Percentiles rank a stretch among this genome's conserved stretches.
phyloP scores from a whole-genome alignment of 2,888 invertebrate species.

The Ormia ochracea region DNA sequence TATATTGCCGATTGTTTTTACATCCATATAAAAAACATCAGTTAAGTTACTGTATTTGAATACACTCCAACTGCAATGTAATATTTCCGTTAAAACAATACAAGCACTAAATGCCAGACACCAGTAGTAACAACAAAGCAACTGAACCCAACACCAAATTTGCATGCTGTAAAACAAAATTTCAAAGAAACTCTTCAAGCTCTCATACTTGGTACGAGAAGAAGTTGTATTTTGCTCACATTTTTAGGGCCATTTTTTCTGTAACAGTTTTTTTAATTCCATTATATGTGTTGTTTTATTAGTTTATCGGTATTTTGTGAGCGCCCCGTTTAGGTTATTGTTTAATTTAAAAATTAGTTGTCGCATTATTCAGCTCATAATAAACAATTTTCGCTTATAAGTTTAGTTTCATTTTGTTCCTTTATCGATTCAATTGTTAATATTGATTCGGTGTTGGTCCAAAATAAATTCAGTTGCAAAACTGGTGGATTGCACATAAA shows the following conservation, averaged over 20 bases:
- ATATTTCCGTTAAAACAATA: conserved; percentile 46
- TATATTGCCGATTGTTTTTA: too few relatives aligned
- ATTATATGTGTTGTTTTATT: conserved; percentile 43
- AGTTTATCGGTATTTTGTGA: conserved; percentile 22
- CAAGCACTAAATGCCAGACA: background rate
- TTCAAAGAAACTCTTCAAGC: background rate
- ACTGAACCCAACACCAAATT: conserved; percentile 18
- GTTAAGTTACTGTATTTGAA: background rate
- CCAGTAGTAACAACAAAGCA: conserved; percentile 5
- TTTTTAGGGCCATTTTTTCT: conserved; percentile 27
- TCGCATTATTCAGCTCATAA: conserved; percentile 63
- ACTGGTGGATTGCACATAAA: too few relatives aligned
- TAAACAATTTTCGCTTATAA: conserved; percentile 43
- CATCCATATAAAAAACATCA: too few relatives aligned
- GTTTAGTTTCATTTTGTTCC: conserved; percentile 7
- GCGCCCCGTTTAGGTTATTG: conserved; percentile 54
- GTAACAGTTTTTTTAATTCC: conserved; percentile 43
- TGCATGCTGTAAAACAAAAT: conserved; percentile 39
- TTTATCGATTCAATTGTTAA: too few relatives aligned
- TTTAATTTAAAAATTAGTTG: conserved; percentile 55
- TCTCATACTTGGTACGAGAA: background rate
- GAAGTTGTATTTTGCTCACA: too few relatives aligned
- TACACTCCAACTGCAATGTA: conserved; percentile 50
- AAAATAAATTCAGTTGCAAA: too few relatives aligned
- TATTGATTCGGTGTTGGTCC: too few relatives aligned